These are phyloP conservation scores for Leptopilina clavipes DNA, from an alignment of 1,140 invertebrate species.

Conservation along the genomic window DNA sequence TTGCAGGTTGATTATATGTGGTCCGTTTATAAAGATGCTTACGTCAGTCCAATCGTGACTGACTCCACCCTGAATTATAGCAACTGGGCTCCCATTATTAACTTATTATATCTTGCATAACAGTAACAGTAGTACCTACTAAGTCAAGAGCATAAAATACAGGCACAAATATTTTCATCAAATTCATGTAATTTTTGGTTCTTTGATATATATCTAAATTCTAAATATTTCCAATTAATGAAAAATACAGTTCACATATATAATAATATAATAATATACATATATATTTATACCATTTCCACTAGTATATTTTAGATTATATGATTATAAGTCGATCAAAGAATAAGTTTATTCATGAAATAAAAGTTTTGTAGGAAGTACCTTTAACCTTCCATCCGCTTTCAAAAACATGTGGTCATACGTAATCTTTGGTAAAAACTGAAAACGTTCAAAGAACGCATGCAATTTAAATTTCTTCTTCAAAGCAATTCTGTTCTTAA, in stretches of 20 bases:
- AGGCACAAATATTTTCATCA: no score
- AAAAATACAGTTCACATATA: no score
- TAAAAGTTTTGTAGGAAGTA: conserved; percentile 60
- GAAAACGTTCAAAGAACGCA: conserved; percentile 43
- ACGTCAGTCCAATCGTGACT: conserved; percentile 72
- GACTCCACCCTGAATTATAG: conserved; percentile 70
- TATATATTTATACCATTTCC: no score
- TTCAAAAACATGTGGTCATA: conserved; percentile 50
- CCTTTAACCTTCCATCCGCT: conserved; percentile 61
- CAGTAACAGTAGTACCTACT: conserved; percentile 59
- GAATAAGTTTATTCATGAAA: conserved; percentile 50
- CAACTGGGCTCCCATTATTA: conserved; percentile 68
- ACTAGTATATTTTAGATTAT: no score
- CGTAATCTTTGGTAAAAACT: conserved; percentile 55
- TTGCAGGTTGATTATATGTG: conserved; percentile 38
- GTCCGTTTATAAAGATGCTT: conserved; percentile 66
- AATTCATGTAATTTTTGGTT: no score
- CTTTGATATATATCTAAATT: no score
- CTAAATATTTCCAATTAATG: no score
- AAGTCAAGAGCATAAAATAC: no score
- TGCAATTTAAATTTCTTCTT: no score
- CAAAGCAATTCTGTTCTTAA: no score
- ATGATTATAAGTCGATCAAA: conserved; percentile 36
- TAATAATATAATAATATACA: no score
- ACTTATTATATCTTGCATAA: conserved; percentile 73